phyloP scores from a whole-genome alignment of 2,797 vertebrate genomes.

The Gymnothorax reevesii region DNA sequence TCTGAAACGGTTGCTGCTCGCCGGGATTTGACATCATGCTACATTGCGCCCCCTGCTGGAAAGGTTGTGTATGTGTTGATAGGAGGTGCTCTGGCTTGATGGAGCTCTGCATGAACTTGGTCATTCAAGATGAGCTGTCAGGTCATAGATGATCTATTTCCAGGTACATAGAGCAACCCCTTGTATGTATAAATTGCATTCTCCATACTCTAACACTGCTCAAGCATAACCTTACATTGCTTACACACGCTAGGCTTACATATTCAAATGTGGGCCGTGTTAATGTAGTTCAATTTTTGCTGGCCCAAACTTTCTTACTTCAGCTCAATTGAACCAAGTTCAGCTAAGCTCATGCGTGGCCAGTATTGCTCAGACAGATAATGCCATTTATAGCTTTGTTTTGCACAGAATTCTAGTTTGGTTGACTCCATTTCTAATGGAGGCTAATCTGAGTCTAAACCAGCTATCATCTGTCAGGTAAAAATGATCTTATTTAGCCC shows the following conservation, averaged over 20 bases:
- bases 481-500: too few species aligned
- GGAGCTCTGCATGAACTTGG: not conserved
- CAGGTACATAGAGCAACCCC: not conserved
- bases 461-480: too few species aligned
- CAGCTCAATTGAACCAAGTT: not conserved
- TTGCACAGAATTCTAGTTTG: not conserved
- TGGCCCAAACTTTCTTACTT: not conserved
- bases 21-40: constrained; percentile 54
- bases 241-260: not conserved
- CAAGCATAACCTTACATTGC: not conserved
- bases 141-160: constrained; percentile 66
- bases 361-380: not conserved
- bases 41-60: constrained; percentile 74
- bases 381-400: not conserved
- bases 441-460: too few species aligned
- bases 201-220: not conserved
- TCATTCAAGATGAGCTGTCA: not conserved
- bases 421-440: too few species aligned
- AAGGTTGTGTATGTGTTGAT: constrained; percentile 63
- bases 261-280: not conserved
- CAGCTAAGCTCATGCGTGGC: not conserved
- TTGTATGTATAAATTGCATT: not conserved
- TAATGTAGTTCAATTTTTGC: not conserved
- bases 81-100: not conserved
- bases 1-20: constrained; percentile 38